Conservation (phyloP, 2,113 vertebrate genomes). For the Poeciliopsis occidentalis region DNA sequence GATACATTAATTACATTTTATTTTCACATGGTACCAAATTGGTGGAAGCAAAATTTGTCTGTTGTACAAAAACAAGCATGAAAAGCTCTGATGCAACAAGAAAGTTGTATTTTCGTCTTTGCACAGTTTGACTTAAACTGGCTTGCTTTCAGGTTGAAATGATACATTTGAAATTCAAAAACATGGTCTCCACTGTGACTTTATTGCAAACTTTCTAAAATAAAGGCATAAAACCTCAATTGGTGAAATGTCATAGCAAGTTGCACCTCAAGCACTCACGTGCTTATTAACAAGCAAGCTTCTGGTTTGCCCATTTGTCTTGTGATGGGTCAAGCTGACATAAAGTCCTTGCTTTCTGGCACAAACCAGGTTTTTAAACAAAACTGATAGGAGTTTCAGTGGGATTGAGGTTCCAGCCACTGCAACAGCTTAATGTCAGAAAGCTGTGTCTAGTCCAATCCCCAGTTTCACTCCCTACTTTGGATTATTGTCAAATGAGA, state of each 20-base stretch:
- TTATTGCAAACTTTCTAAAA: too few relatives aligned
- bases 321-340: background rate
- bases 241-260: too few relatives aligned
- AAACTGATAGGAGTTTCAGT: background rate
- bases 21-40: too few relatives aligned
- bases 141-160: too few relatives aligned
- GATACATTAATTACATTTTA: too few relatives aligned
- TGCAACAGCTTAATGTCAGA: background rate
- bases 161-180: too few relatives aligned
- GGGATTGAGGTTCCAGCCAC: too few relatives aligned
- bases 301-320: background rate
- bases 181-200: too few relatives aligned
- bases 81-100: background rate
- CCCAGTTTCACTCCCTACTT: background rate
- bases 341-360: background rate
- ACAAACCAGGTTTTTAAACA: background rate
- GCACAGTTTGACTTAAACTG: background rate
- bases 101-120: background rate
- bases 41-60: constrained; percentile 6
- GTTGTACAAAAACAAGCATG: background rate
- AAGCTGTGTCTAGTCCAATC: background rate
- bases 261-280: too few relatives aligned
- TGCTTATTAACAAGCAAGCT: too few relatives aligned
- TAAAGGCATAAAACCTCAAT: too few relatives aligned
- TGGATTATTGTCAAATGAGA: background rate